Conservation (phyloP, 2,888 invertebrate genomes). For the Stenoptilia bipunctidactyla region DNA sequence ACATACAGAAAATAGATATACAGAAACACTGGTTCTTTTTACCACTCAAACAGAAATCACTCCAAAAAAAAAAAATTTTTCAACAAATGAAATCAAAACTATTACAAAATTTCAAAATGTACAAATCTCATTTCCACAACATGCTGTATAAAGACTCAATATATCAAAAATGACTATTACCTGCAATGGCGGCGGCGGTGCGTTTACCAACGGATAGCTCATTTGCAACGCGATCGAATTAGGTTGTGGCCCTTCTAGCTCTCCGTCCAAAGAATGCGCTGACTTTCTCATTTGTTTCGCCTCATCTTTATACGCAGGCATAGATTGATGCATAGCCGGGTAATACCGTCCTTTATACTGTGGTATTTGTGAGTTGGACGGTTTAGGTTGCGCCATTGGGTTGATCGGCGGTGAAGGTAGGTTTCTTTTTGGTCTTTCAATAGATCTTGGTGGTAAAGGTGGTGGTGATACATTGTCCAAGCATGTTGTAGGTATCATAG, state of each 20-base stretch:
- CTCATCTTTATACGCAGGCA: conserved; percentile 33
- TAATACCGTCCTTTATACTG: background rate
- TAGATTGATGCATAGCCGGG: conserved; percentile 39
- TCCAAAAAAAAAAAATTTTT: too few species aligned
- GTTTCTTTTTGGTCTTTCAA: conserved; percentile 37
- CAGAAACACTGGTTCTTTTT: too few species aligned
- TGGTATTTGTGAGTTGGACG: conserved; percentile 18
- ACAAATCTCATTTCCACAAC: too few species aligned
- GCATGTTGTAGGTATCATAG: conserved; percentile 53
- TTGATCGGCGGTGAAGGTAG: conserved; percentile 26
- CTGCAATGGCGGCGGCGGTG: conserved; percentile 59
- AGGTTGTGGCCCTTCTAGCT: conserved; percentile 52
- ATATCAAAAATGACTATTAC: conserved; percentile 21
- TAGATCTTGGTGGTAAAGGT: conserved; percentile 42
- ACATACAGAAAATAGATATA: too few species aligned
- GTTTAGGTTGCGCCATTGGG: conserved; percentile 31
- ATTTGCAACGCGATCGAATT: conserved; percentile 76
- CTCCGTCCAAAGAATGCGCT: conserved; percentile 52
- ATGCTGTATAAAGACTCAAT: too few species aligned
- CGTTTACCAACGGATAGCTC: conserved; percentile 74
- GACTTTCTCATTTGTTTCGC: conserved; percentile 34
- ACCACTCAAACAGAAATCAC: too few species aligned
- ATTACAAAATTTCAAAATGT: too few species aligned
- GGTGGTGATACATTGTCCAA: conserved; percentile 51
- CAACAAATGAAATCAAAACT: too few species aligned